Percentiles rank a stretch among this genome's conserved stretches.
Evolutionary conservation across 1,140 invertebrate species (phyloP).

Genomic region (Drosophila sturtevanti): DNA sequence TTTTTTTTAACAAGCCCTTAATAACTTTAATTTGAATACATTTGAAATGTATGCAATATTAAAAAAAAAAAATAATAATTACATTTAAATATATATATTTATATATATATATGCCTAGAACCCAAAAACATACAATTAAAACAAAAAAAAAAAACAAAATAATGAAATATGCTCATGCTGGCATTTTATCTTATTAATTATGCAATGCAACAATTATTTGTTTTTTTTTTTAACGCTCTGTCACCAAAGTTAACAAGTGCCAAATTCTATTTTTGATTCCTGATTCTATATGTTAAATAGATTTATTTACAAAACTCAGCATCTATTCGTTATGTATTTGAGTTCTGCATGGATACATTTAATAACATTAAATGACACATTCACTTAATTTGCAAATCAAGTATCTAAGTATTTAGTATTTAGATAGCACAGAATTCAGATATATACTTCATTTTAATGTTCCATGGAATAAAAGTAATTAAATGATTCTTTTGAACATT

Average conservation of each 20-base stretch:
- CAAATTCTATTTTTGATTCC: conserved; percentile 32
- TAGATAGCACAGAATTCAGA: background rate
- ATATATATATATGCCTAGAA: background rate
- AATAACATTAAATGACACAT: background rate
- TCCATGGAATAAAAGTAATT: too few relatives aligned
- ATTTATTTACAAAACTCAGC: conserved; percentile 3
- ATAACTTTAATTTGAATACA: conserved; percentile 59
- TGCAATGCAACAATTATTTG: conserved; percentile 3
- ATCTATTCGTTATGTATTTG: background rate
- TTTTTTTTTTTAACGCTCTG: conserved; percentile 43
- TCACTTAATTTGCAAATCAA: background rate
- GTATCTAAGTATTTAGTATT: background rate
- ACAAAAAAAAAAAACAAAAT: background rate
- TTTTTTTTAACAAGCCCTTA: conserved; percentile 46
- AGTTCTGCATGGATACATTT: background rate
- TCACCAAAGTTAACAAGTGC: conserved; percentile 32
- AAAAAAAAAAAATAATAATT: background rate
- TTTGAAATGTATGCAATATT: conserved; percentile 74
- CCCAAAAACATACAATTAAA: conserved; percentile 9
- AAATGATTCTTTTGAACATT: background rate
- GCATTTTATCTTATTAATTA: background rate
- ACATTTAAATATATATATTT: background rate
- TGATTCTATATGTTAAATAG: conserved; percentile 6
- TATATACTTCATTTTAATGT: background rate
- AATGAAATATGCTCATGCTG: background rate